Conservation (phyloP, 2,797 vertebrate genomes). For the Hirundo rustica region DNA sequence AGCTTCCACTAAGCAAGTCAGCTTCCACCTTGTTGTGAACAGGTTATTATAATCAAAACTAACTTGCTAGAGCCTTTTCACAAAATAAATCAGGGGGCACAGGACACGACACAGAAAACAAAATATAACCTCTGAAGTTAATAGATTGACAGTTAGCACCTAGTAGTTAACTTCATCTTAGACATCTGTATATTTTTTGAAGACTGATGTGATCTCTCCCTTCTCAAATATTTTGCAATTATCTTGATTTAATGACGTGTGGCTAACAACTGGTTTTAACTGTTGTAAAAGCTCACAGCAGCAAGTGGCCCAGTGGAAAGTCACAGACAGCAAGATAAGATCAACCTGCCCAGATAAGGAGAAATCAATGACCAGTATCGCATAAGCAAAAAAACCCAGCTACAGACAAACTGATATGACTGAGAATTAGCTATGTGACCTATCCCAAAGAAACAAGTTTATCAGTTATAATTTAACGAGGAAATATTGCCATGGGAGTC, state of each 20-base stretch:
- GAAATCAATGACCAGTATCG: neutral
- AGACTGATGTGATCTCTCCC: neutral
- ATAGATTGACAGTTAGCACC: neutral
- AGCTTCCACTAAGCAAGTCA: neutral
- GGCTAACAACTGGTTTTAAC: neutral
- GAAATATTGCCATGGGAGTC: neutral
- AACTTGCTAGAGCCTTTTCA: neutral
- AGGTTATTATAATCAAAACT: neutral
- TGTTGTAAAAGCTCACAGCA: neutral
- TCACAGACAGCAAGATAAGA: neutral
- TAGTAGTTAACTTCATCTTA: neutral
- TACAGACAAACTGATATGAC: neutral
- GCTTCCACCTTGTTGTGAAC: neutral
- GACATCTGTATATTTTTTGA: neutral
- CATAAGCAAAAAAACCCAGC: neutral
- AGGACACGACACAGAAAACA: neutral
- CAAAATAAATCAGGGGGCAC: neutral
- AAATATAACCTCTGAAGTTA: neutral
- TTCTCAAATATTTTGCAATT: neutral
- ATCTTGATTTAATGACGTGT: neutral
- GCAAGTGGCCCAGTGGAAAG: neutral
- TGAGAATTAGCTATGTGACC: neutral
- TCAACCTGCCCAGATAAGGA: neutral
- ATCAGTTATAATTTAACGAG: neutral
- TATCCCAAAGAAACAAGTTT: neutral